phyloP scores from a whole-genome alignment of 1,140 invertebrate species.

The Drosophila murphyi region DNA sequence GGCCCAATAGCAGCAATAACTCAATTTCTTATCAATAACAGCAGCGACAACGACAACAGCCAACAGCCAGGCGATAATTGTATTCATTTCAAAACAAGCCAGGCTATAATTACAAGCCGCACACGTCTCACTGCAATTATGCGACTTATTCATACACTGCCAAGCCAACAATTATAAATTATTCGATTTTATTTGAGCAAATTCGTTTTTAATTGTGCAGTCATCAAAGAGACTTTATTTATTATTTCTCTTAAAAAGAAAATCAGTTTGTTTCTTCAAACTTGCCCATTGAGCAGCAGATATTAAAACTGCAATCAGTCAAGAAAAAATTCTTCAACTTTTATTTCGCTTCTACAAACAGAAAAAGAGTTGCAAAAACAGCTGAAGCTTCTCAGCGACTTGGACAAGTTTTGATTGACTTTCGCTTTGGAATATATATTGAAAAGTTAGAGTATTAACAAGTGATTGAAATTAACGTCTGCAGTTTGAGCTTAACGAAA shows the following conservation, averaged over 20 bases:
- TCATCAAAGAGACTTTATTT: too few relatives aligned
- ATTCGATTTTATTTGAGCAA: too few relatives aligned
- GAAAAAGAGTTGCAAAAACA: background rate
- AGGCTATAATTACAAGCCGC: conserved; percentile 37
- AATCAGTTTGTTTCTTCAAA: too few relatives aligned
- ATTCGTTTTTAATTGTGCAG: too few relatives aligned
- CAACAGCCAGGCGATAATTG: conserved; percentile 50
- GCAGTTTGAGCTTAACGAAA: conserved; percentile 20
- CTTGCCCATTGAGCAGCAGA: too few relatives aligned
- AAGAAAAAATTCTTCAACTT: too few relatives aligned
- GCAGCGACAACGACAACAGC: conserved; percentile 34
- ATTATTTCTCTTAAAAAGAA: too few relatives aligned
- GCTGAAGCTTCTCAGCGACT: background rate
- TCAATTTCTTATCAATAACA: conserved; percentile 72
- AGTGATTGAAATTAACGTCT: conserved; percentile 48
- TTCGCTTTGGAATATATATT: background rate
- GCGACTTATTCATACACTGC: background rate
- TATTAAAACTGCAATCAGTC: too few relatives aligned
- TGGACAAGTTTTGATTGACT: background rate
- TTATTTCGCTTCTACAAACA: too few relatives aligned
- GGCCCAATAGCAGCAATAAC: conserved; percentile 76
- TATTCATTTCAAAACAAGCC: conserved; percentile 34
- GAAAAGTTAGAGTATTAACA: conserved; percentile 37
- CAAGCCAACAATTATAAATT: too few relatives aligned
- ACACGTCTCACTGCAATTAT: background rate